Evolutionary conservation across 2,113 vertebrate genomes (phyloP), one percentile per base, ranked within the genome.

Genomic region (Mormyrus lacerda): DNA sequence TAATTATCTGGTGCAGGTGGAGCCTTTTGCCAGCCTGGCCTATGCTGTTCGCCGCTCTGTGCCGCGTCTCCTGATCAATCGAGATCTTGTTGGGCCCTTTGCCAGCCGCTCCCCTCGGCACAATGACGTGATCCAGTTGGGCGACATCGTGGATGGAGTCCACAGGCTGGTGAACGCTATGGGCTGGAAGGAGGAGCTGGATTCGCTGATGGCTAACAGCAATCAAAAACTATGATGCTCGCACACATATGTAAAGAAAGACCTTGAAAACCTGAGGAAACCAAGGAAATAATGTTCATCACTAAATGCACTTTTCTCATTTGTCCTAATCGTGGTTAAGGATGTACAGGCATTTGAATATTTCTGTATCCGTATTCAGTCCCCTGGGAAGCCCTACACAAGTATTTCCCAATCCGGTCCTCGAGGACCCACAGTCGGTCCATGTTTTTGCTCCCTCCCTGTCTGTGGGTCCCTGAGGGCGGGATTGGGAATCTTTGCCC

Each of bases 21-120:
- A 99, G 91, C 98, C 98, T 27, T 99, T 99, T 19, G 97, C 98
- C 92, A 97, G 98, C 90, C 94, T 99, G 92, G 96, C 96, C 0
- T 96, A 96, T 50, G 96, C 96, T 0, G 95, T 97, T 3, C 91
- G 93, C 31, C 44, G 93, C 84, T 97, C 97, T 0, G 95, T 97
- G 0, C 96, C 98, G 1, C 96, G 98, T 0, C 92, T 99, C 6
- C 95, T 99, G 89, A 97, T 99, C 95, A 99, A 99, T 92, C 93
- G 96, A 9, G 97, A 98, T 42, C 88, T 94, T 2, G 98, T 99
- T 45, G 98, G 97, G 0, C 95, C 97, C 11, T 97, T 99, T 0
- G 90, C 94, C 0, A 93, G 93, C 90, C 61, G 90, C 87, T 90
- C 90, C 55, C 94, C 89, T 27, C 95, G 95, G 10, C 85, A 88